Percentiles rank a stretch among this genome's conserved stretches.
Evolutionary conservation across 1,140 invertebrate genomes (phyloP).

Genomic region (Pseudomyrmex gracilis): DNA sequence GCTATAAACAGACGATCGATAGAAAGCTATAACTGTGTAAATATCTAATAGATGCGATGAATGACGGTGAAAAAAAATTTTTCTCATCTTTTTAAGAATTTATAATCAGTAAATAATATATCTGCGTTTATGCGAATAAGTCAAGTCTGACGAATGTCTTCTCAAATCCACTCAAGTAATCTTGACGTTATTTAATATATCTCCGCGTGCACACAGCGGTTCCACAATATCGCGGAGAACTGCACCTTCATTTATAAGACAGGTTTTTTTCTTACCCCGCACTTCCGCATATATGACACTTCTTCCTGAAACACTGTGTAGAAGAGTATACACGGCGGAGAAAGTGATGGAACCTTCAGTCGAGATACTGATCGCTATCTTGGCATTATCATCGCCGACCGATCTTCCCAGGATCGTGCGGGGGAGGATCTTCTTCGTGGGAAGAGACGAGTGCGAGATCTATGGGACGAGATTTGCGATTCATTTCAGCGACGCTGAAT

Average conservation of each 20-base stretch:
- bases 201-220: background rate
- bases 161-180: conserved; percentile 6
- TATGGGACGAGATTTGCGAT: conserved; percentile 67
- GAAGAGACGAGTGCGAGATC: conserved; percentile 74
- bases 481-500: conserved; percentile 50
- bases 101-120: conserved; percentile 6
- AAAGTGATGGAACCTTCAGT: conserved; percentile 82
- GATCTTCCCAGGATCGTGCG: conserved; percentile 79
- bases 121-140: background rate
- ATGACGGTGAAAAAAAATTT: too few relatives aligned
- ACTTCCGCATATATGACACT: conserved; percentile 58
- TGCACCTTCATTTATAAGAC: conserved; percentile 35
- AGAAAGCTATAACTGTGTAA: background rate
- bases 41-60: background rate
- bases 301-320: conserved; percentile 55
- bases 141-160: background rate
- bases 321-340: conserved; percentile 73
- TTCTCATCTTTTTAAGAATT: background rate
- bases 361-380: conserved; percentile 82
- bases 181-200: conserved; percentile 21
- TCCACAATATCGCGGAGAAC: background rate
- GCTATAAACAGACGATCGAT: background rate
- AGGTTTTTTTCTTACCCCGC: conserved; percentile 42
- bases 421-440: conserved; percentile 76
- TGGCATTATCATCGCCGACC: conserved; percentile 76